These are phyloP conservation scores for Junonia oenone DNA, from an alignment of 2,888 invertebrate genomes.

Conservation along the genomic window DNA sequence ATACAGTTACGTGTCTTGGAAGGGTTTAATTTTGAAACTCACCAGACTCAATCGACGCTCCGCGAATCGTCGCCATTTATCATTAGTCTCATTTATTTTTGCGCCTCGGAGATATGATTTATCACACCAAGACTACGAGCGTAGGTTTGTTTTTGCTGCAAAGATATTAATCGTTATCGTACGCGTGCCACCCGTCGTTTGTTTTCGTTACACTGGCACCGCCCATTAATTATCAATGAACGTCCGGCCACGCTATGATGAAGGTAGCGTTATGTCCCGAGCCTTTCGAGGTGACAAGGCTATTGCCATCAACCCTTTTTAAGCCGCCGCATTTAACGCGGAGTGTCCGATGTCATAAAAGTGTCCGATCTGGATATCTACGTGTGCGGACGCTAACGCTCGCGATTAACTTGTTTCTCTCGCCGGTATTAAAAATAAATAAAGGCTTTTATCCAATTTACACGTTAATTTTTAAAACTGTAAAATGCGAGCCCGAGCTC, in stretches of 20 bases:
- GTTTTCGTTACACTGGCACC: slow-evolving; percentile 76
- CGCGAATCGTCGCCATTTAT: slow-evolving; percentile 70
- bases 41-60: slow-evolving; percentile 60
- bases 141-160: slow-evolving; percentile 76
- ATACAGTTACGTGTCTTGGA: slow-evolving; percentile 22
- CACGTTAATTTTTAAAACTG: slow-evolving; percentile 27
- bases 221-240: slow-evolving; percentile 79
- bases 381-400: slow-evolving; percentile 62
- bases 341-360: slow-evolving; percentile 77
- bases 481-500: slow-evolving; percentile 14
- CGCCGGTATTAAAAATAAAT: slow-evolving; percentile 55
- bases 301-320: slow-evolving; percentile 76
- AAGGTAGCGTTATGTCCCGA: slow-evolving; percentile 68
- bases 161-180: slow-evolving; percentile 78
- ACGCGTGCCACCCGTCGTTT: slow-evolving; percentile 73
- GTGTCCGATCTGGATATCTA: slow-evolving; percentile 73
- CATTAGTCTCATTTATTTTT: slow-evolving; percentile 79
- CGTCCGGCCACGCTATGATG: slow-evolving; percentile 71
- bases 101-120: slow-evolving; percentile 76
- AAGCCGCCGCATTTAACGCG: slow-evolving; percentile 74
- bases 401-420: slow-evolving; percentile 68
- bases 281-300: slow-evolving; percentile 74
- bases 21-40: slow-evolving; percentile 60
- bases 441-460: slow-evolving; percentile 30
- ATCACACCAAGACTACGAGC: slow-evolving; percentile 66